Evolutionary conservation across 2,888 invertebrate species (phyloP).

Genomic region (Lacanobia oleracea): DNA sequence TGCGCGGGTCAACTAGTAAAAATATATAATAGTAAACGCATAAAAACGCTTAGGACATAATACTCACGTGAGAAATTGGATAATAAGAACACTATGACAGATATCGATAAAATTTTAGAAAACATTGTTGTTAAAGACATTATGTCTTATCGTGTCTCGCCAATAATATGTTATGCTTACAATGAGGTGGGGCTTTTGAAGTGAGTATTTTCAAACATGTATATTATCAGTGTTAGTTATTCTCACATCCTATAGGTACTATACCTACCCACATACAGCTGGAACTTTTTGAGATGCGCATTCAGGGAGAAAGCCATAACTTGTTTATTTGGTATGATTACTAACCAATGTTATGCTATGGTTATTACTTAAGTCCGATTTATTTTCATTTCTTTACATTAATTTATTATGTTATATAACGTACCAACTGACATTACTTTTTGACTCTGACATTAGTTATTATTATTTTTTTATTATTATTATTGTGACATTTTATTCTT

Average conservation of each 20-base stretch:
- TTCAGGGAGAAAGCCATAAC: neutral
- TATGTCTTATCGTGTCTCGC: neutral
- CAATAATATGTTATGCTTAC: neutral
- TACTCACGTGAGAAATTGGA: slow-evolving; percentile 38
- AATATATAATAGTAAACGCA: no score
- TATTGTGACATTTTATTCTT: no score
- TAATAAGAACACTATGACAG: slow-evolving; percentile 31
- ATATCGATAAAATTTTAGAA: slow-evolving; percentile 27
- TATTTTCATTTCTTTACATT: no score
- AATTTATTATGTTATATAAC: no score
- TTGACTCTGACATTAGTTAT: no score
- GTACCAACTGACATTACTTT: no score
- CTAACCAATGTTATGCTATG: no score
- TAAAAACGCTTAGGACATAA: neutral
- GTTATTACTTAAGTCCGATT: no score
- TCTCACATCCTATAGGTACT: neutral
- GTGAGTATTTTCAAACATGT: neutral
- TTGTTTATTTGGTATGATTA: no score
- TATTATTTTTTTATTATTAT: no score
- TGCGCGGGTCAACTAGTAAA: no score
- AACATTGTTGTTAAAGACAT: slow-evolving; percentile 20
- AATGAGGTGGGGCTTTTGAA: neutral
- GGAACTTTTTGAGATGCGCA: neutral
- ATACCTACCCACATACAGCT: neutral
- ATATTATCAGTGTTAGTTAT: neutral